A percentile compares a stretch with the other conserved stretches of the same genome.
These are phyloP conservation scores for Alethe diademata DNA, from an alignment of 2,113 vertebrate genomes.

Conservation along the genomic window DNA sequence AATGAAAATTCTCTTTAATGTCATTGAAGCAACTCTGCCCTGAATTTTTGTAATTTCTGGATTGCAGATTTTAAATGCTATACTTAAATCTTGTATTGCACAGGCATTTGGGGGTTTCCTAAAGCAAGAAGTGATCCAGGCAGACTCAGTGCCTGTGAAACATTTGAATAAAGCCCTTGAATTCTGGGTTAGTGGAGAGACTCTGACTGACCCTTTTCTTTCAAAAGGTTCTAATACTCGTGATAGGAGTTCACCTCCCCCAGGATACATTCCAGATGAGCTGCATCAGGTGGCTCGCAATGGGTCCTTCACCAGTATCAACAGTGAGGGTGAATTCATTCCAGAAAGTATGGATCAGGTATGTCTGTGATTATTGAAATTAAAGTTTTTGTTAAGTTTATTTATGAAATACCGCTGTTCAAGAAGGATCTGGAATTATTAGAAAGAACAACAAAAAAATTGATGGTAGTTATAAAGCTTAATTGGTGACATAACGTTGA, in stretches of 20 bases:
- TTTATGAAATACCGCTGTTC: neutral
- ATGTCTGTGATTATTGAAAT: neutral
- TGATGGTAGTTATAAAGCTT: neutral
- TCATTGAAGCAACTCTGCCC: neutral
- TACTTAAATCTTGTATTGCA: neutral
- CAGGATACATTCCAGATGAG: conserved; percentile 97
- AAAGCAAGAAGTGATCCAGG: neutral
- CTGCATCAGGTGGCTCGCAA: conserved; percentile 95
- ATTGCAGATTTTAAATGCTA: neutral
- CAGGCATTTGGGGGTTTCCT: neutral
- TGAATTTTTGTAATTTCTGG: neutral
- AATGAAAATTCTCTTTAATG: neutral
- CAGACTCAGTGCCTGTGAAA: neutral
- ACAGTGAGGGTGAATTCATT: conserved; percentile 98
- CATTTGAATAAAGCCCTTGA: neutral
- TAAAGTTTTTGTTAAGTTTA: neutral
- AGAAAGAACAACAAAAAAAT: neutral
- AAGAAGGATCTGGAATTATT: neutral
- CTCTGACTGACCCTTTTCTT: conserved; percentile 1
- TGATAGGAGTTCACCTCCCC: conserved; percentile 95
- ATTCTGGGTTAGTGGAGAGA: neutral
- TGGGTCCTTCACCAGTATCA: conserved; percentile 98
- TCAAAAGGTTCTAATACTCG: conserved; percentile 83
- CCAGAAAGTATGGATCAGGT: conserved; percentile 99
- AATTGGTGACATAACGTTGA: neutral